phyloP scores from a whole-genome alignment of 2,797 vertebrate species.

The Parauchenoglanis punctatus region DNA sequence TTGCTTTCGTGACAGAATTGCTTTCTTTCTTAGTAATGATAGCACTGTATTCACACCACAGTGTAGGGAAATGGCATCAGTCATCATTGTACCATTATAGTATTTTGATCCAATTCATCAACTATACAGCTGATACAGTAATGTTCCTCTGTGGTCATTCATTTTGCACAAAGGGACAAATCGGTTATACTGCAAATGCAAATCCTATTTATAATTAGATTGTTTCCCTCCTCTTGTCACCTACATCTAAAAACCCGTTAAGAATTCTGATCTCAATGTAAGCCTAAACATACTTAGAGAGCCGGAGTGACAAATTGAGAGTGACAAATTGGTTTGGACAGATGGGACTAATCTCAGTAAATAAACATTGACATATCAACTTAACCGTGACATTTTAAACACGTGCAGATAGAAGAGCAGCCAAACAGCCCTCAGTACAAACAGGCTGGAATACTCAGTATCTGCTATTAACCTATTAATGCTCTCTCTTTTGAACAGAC shows the following conservation, averaged over 20 bases:
- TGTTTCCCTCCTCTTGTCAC: not conserved
- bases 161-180: not conserved
- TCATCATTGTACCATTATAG: not conserved
- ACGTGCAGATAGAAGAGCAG: conserved; percentile 59
- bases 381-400: conserved; percentile 30
- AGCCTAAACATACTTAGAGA: conserved; percentile 58
- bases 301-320: conserved; percentile 7
- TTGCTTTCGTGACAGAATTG: not conserved
- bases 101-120: not conserved
- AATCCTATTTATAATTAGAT: not conserved
- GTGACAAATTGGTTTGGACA: conserved; percentile 36
- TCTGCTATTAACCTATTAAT: not conserved
- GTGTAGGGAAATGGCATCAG: not conserved
- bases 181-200: not conserved
- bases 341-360: conserved; percentile 35
- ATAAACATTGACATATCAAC: conserved; percentile 29
- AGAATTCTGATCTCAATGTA: conserved; percentile 63
- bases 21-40: not conserved
- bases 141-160: not conserved
- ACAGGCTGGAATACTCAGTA: conserved; percentile 43
- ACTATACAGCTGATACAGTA: not conserved
- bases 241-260: conserved; percentile 6
- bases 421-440: conserved; percentile 53
- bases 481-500: conserved; percentile 70
- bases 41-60: not conserved